These are phyloP conservation scores for Carettochelys insculpta DNA, from an alignment of 2,113 vertebrate species.

Conservation along the genomic window DNA sequence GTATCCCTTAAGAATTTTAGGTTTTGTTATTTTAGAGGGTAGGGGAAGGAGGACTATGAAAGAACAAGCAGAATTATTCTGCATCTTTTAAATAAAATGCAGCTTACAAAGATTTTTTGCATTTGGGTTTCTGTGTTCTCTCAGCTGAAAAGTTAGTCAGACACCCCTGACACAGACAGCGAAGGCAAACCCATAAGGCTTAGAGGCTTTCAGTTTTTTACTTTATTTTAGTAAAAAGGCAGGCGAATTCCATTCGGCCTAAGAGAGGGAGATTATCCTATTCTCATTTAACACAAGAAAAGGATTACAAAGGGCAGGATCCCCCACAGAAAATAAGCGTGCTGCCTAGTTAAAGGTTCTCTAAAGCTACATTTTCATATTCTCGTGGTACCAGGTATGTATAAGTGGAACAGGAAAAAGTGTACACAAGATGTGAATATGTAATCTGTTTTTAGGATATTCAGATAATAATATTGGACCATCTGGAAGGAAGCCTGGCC, in stretches of 20 bases:
- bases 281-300: constrained; percentile 39
- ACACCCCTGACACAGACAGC: constrained; percentile 60
- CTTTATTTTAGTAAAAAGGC: constrained; percentile 34
- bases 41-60: constrained; percentile 48
- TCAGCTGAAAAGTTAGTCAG: constrained; percentile 63
- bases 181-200: constrained; percentile 55
- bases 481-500: background rate
- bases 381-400: background rate
- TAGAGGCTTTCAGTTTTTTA: constrained; percentile 35
- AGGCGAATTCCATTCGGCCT: constrained; percentile 57
- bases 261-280: constrained; percentile 58
- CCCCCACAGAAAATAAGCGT: constrained; percentile 20
- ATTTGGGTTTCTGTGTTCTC: constrained; percentile 62
- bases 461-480: background rate
- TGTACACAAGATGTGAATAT: background rate
- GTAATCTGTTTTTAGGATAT: background rate
- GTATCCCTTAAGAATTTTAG: constrained; percentile 64
- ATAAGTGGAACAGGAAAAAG: background rate
- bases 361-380: constrained; percentile 27
- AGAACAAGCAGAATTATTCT: constrained; percentile 67
- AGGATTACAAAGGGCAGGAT: constrained; percentile 55
- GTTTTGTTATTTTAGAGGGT: constrained; percentile 65
- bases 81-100: constrained; percentile 60
- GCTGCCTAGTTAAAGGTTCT: constrained; percentile 21
- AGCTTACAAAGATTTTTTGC: constrained; percentile 47